Evolutionary conservation across 2,888 invertebrate genomes (phyloP), one percentile per base, ranked within the genome.

Genomic region (Hypselothyrea guttata): DNA sequence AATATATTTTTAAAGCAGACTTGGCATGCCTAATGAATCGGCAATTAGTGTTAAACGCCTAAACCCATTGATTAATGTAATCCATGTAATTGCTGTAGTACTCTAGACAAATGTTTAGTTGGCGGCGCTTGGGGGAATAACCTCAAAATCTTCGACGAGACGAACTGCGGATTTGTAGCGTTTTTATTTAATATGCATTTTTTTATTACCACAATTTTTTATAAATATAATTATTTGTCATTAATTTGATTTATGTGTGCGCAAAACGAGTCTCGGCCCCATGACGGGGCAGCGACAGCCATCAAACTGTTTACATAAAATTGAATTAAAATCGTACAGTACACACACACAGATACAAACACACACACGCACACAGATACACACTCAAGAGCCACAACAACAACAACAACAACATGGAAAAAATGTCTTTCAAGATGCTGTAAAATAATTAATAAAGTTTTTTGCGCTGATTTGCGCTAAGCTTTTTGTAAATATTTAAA

Each of bases 361-460:
- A 28, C 38, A 30, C 33, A 52, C 37, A 44, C 22, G 55, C 52
- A 49, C 38, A 48, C 31, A 22, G 35, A 46, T 13, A 13, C 13
- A 28, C 34, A 40, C 63, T 64, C 58, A 56, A 71, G 55, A 48
- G 55, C 57, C 46, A 35, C 49, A 51, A 35, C 61, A 57, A 49
- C 53, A 52, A 56, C n/a, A 52, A 41, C 34, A 54, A 55, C 31
- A 46, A 34, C 15, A 9, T 41, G 47, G 53, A 65, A 57, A 54
- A 58, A 52, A 52, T 48, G 60, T 54, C 55, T 22, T 22, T 22
- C 11, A 57, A 77, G 83, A 81, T 57, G 78, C 79, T 84, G 85
- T 84, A 81, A 82, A 81, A 81, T 71, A 81, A 84, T 84, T 81
- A 85, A 85, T 75, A 85, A 85, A 85, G 54, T 79, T 82, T 84